Evolutionary conservation across 2,888 invertebrate genomes (phyloP), one percentile per base, ranked within the genome.

Genomic region (Spilarctia lutea): DNA sequence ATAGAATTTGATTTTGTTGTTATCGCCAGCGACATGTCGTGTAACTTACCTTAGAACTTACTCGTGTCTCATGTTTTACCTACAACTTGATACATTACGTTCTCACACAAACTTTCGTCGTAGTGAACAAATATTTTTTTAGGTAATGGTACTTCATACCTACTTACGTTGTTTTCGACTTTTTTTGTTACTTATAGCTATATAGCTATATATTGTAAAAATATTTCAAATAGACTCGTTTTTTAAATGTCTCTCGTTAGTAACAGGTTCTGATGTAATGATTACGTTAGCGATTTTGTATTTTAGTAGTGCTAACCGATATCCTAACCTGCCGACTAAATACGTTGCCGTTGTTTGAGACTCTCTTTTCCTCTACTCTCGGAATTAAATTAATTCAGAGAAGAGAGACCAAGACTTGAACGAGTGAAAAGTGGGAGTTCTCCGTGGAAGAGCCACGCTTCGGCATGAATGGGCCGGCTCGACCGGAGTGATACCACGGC

Each of bases 1-100:
- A 86, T 83, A 84, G 89, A 92, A 93, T 91, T 91, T 90, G 89
- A 91, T 92, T 92, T 89, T 88, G 87, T 86, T 85, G 84, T 86
- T 89, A 90, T 89, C 90, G 75, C 73, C 75, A 70, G 11, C 60
- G 35, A 75, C 70, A 75, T 74, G 76, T 76, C 81, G 75, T 71
- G 80, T 78, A 75, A 77, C 78, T 82, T 84, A 84, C 68, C 66
- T 66, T 4, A 71, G 68, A 71, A 73, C 76, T 73, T 78, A 75
- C 78, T 83, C 80, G 72, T 75, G 71, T 80, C 77, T 76, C 72
- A 75, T 74, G 77, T 80, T 82, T 75, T 33, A 73, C 68, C 42
- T 60, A 73, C 42, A 72, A 56, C 16, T 60, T 60, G 24, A 60
- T 52, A 66, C 35, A 45, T 72, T 66, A 65, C 27, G 20, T 52